These are phyloP conservation scores for Petaurus breviceps DNA, from an alignment of 2,113 vertebrate species.

Conservation along the genomic window DNA sequence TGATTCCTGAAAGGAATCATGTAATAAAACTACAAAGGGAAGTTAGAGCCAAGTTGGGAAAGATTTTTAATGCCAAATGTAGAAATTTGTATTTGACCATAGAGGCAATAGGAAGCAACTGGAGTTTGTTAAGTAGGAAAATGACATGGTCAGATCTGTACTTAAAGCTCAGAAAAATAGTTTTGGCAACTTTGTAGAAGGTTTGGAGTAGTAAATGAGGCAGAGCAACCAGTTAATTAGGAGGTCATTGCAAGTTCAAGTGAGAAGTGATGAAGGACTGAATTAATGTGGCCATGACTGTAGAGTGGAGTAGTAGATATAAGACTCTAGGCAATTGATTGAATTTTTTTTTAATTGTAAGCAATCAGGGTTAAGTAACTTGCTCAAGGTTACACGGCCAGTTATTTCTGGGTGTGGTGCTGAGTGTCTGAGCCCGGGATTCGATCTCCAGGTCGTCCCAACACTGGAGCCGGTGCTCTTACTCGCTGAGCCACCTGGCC, in stretches of 20 bases:
- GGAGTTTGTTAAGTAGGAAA: not conserved
- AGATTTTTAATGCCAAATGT: not conserved
- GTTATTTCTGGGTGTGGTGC: too few species aligned
- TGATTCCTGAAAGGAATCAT: not conserved
- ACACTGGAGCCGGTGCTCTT: too few species aligned
- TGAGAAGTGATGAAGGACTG: too few species aligned
- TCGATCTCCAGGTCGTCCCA: too few species aligned
- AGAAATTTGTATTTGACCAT: not conserved
- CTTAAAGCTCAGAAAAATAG: not conserved
- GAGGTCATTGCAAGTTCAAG: too few species aligned
- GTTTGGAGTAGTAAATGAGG: not conserved
- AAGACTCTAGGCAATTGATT: not conserved
- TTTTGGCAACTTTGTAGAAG: not conserved
- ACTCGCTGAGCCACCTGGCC: too few species aligned
- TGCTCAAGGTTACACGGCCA: too few species aligned
- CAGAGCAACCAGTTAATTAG: not conserved
- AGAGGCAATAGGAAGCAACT: not conserved
- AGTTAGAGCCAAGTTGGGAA: not conserved
- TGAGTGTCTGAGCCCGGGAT: too few species aligned
- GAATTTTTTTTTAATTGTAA: too few species aligned
- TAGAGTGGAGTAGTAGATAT: slow-evolving; percentile 18
- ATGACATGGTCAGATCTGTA: not conserved
- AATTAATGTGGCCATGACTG: not conserved
- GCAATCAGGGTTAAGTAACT: too few species aligned
- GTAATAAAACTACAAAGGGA: not conserved